phyloP scores from a whole-genome alignment of 2,888 invertebrate genomes.

The Rotaria sp. region DNA sequence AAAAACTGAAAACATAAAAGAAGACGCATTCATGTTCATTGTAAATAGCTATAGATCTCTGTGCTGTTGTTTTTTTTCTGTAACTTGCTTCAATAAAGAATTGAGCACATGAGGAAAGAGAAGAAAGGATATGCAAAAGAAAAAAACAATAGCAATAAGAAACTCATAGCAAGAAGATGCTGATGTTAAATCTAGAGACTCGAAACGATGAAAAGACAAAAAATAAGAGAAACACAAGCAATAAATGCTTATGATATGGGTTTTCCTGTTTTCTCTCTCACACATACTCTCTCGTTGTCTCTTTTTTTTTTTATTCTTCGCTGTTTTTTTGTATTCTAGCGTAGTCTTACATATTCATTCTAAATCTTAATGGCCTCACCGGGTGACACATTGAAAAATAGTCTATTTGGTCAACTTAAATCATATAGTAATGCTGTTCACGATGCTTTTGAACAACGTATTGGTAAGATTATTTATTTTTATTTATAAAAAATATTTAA shows the following conservation, averaged over 20 bases:
- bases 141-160: neutral
- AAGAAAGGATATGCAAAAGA: neutral
- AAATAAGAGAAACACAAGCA: neutral
- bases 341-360: neutral
- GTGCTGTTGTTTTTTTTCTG: neutral
- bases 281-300: neutral
- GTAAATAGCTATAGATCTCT: neutral
- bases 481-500: no score
- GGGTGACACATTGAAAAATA: neutral
- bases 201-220: neutral
- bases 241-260: neutral
- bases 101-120: slow-evolving; percentile 2
- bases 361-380: neutral
- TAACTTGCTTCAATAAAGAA: neutral
- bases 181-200: neutral
- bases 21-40: neutral
- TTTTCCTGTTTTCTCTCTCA: neutral
- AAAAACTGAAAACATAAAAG: neutral
- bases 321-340: neutral
- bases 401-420: slow-evolving; percentile 18
- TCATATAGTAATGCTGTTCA: neutral
- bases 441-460: slow-evolving; percentile 13
- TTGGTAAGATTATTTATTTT: neutral
- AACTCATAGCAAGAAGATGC: neutral
- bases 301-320: neutral